Percentiles rank a stretch among this genome's conserved stretches.
Conservation (phyloP, 1,140 invertebrate genomes). For the Zaprionus davidi region DNA sequence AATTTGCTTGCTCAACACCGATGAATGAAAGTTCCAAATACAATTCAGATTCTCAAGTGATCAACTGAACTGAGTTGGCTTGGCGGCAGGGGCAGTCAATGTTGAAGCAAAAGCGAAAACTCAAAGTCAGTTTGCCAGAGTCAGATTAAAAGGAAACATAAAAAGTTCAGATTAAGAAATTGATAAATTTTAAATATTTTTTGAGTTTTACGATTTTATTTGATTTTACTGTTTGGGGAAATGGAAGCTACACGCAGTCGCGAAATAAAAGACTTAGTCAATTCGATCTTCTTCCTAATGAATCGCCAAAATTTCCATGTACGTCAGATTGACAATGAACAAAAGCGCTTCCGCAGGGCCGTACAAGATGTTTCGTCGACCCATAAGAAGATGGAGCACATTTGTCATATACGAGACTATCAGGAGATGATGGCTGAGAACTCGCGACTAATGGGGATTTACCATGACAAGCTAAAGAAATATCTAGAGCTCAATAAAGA, state of each 20-base stretch:
- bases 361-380: background rate
- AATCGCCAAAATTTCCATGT: conserved; percentile 12
- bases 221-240: background rate
- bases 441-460: background rate
- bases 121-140: background rate
- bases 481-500: conserved; percentile 28
- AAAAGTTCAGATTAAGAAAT: background rate
- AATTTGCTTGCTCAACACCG: no score
- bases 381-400: conserved; percentile 27
- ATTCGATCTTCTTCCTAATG: conserved; percentile 19
- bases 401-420: conserved; percentile 19
- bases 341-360: conserved; percentile 4
- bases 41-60: no score
- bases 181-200: background rate
- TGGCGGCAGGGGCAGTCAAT: background rate
- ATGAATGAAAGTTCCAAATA: no score
- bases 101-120: background rate
- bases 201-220: background rate
- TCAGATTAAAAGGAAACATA: background rate
- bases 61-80: background rate
- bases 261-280: conserved; percentile 31
- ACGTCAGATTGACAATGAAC: conserved; percentile 26
- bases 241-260: conserved; percentile 36
- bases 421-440: conserved; percentile 4
- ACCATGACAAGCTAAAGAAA: conserved; percentile 1